Evolutionary conservation across 2,888 invertebrate genomes (phyloP), one percentile per base, ranked within the genome.

Genomic region (Macrophya alboannulata): DNA sequence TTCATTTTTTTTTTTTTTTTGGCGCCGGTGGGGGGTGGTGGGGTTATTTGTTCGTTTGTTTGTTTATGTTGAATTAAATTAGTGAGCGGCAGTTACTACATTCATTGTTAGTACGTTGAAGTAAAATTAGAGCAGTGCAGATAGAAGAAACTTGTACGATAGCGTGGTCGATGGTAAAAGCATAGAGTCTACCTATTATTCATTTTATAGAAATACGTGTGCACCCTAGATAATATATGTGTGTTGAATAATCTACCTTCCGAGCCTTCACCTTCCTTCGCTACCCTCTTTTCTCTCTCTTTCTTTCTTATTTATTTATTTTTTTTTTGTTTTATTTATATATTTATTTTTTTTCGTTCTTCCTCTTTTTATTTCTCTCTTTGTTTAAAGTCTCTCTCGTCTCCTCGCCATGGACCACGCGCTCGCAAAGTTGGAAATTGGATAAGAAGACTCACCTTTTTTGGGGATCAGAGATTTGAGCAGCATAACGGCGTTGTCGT

Each of bases 391-490:
- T 84, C 25, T 84, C 84, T 68, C 68, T 83, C 43, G 55, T 84
- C 84, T 62, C 85, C 48, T 77, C 59, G 65, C 85, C 79, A 65
- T 71, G 83, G 74, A 79, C 85, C 81, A 85, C 83, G 83, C 81
- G 74, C 85, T 65, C 85, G 83, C 72, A 68, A 74, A 71, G 83
- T 65, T 85, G 85, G 82, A 79, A 84, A 72, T 84, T 76, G 84
- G 84, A 72, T 76, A 76, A 84, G 84, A 84, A 74, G 91, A 95
- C 96, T 96, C 96, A 98, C 98, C 98, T 98, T 98, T 98, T 96
- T 98, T 98, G 94, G 98, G 98, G 95, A 99, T 99, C 94, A 99
- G 97, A 89, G 99, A 98, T 95, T 99, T 99, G 94, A 99, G 97
- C 91, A 99, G 97, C 95, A 98, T 96, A 92, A 99, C 98, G 92